phyloP scores from a whole-genome alignment of 2,113 vertebrate genomes.

The Enhydra lutris region DNA sequence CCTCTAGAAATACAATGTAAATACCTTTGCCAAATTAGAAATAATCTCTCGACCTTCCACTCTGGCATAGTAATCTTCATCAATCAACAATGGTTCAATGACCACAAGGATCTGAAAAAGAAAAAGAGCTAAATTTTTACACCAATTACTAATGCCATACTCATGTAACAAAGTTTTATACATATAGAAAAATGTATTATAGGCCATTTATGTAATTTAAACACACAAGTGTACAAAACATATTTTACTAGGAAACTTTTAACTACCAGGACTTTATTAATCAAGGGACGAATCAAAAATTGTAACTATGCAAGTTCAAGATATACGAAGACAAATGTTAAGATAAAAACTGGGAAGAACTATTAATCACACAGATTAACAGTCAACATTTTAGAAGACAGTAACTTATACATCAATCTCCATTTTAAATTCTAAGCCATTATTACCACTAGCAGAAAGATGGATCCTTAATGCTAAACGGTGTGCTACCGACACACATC shows the following conservation, averaged over 20 bases:
- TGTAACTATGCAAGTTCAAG: not conserved
- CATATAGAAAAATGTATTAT: not conserved
- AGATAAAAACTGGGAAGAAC: not conserved
- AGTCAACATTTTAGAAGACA: not conserved
- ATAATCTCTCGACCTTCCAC: slow-evolving; percentile 99
- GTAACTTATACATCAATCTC: not conserved
- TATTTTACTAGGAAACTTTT: not conserved
- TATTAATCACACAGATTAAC: not conserved
- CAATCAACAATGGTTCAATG: slow-evolving; percentile 97
- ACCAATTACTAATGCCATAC: not conserved
- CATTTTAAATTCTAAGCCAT: not conserved
- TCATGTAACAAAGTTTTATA: not conserved
- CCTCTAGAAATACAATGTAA: slow-evolving; percentile 13
- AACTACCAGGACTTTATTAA: not conserved
- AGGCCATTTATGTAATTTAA: not conserved
- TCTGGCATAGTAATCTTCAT: slow-evolving; percentile 99
- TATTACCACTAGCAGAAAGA: not conserved
- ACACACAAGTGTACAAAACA: not conserved
- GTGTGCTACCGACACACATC: not conserved
- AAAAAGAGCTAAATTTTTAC: not conserved
- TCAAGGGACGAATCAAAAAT: not conserved
- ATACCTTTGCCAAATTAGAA: slow-evolving; percentile 99
- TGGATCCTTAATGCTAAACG: not conserved
- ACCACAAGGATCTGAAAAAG: slow-evolving; percentile 94
- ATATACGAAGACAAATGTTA: not conserved